Percentiles rank a stretch among this genome's conserved stretches.
Conservation (phyloP, 2,113 vertebrate genomes). For the Plecturocebus donacophilus region DNA sequence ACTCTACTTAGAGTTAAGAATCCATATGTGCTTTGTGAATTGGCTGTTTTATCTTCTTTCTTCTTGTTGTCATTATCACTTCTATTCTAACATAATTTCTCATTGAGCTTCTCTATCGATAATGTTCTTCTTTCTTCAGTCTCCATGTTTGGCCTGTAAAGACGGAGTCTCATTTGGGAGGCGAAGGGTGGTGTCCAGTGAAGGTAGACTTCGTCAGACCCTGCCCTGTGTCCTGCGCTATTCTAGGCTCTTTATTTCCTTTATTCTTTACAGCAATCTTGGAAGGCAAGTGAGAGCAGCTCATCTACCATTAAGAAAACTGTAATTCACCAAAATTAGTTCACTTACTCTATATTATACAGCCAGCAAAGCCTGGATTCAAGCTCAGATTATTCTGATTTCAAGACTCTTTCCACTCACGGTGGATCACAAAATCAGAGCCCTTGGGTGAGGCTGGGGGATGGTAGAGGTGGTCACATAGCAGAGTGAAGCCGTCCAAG, state of each 20-base stretch:
- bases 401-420: not conserved
- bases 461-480: not conserved
- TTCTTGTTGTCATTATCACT: not conserved
- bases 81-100: not conserved
- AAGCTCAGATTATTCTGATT: not conserved
- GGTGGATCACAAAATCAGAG: not conserved
- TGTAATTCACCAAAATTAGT: accelerated
- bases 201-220: not conserved
- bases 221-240: not conserved
- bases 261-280: not conserved
- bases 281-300: not conserved
- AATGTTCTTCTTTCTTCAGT: not conserved
- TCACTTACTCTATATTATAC: not conserved
- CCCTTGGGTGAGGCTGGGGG: not conserved
- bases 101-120: not conserved
- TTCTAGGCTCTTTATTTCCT: not conserved
- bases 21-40: not conserved
- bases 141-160: not conserved
- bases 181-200: not conserved
- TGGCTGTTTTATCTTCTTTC: not conserved
- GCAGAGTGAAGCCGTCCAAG: not conserved
- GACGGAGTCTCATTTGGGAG: not conserved
- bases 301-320: not conserved
- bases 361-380: not conserved
- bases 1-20: not conserved